A percentile compares a stretch with the other conserved stretches of the same genome.
phyloP scores from a whole-genome alignment of 2,888 invertebrate species.

The Melinaea menophilus region DNA sequence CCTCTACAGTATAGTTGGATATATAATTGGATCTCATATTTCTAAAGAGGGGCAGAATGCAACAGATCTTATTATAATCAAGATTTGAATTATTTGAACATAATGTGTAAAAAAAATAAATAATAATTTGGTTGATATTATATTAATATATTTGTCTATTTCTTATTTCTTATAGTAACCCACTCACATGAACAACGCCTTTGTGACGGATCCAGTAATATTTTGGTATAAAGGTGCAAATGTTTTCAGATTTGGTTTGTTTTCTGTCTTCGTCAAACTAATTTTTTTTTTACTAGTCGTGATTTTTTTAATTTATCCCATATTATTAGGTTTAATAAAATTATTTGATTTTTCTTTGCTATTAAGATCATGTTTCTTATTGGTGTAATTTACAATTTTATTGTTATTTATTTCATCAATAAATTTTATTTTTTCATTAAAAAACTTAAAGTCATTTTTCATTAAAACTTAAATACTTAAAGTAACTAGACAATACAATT shows the following conservation, averaged over 20 bases:
- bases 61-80: constrained; percentile 44
- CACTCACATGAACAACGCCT: constrained; percentile 45
- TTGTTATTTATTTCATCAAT: background rate
- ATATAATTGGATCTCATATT: constrained; percentile 38
- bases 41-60: constrained; percentile 46
- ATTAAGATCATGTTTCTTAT: background rate
- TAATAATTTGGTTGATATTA: too few relatives aligned
- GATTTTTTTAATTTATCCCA: constrained; percentile 21
- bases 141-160: background rate
- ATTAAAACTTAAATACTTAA: constrained; percentile 41
- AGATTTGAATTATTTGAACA: constrained; percentile 26
- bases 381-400: constrained; percentile 10
- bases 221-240: constrained; percentile 54
- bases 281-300: constrained; percentile 30
- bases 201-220: constrained; percentile 46
- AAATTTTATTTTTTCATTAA: constrained; percentile 16
- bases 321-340: background rate
- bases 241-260: constrained; percentile 41
- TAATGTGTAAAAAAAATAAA: constrained; percentile 31
- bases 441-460: constrained; percentile 34
- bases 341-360: background rate
- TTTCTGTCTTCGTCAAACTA: constrained; percentile 32
- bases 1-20: constrained; percentile 54
- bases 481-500: background rate
- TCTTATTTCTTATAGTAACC: constrained; percentile 33